Evolutionary conservation across 2,113 vertebrate genomes (phyloP).

Genomic region (Sapajus apella): DNA sequence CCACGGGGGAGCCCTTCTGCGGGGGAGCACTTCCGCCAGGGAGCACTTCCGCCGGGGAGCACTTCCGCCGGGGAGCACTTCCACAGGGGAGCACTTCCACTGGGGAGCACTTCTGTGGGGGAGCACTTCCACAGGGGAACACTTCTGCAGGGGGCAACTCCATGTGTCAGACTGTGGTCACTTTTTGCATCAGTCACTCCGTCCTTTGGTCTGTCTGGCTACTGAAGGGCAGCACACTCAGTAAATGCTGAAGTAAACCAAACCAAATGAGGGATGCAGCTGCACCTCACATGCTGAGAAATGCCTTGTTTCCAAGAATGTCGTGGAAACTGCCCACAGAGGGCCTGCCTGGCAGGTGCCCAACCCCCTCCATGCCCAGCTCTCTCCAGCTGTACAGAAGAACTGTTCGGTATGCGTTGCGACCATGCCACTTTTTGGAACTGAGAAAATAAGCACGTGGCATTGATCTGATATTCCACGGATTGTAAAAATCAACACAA

Average conservation of each 20-base stretch:
- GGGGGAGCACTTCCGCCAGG: no score
- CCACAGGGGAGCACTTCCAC: no score
- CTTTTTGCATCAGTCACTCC: background rate
- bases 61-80: no score
- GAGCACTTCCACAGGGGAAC: background rate
- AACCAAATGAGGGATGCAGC: background rate
- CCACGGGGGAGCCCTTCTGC: no score
- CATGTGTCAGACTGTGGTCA: background rate
- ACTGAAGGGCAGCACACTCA: background rate
- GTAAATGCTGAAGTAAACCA: background rate
- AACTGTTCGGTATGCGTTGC: accelerated
- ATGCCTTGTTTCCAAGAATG: background rate
- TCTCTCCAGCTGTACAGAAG: background rate
- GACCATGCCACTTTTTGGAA: background rate
- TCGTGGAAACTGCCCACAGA: background rate
- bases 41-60: no score
- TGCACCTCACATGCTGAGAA: background rate
- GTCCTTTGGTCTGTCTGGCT: background rate
- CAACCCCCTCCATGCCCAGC: background rate
- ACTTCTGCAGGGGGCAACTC: background rate
- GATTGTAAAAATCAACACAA: background rate
- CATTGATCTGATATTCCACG: background rate
- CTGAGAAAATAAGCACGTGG: background rate
- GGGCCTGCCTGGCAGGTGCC: background rate
- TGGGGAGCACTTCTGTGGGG: no score